Evolutionary conservation across 2,888 invertebrate genomes (phyloP), one percentile per base, ranked within the genome.

Genomic region (Tenodera sinensis): DNA sequence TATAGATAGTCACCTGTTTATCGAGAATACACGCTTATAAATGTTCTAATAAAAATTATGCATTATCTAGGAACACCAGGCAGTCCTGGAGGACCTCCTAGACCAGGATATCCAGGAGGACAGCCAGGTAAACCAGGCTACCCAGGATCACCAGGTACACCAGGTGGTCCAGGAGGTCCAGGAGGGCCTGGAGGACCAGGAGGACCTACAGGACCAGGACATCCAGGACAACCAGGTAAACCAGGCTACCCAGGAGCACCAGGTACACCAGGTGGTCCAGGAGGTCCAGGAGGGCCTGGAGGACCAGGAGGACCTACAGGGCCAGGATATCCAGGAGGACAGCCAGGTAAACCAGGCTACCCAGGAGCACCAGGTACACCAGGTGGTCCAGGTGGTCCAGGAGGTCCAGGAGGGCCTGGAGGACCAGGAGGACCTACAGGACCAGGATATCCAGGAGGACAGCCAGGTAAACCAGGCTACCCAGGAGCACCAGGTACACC

Each of bases 171-270:
- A 20, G 91, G 91, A 88, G 87, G 90, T 89, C 90, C 91, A 90
- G 88, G 89, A 34, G 54, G 34, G 28, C 90, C 89, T 42, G 90
- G 90, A 71, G 90, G 20, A 91, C 90, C 20, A 47, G 91, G 90
- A 84, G 88, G 89, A 54, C 90, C 90, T 28, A 90, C 89, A 14
- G 82, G 85, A 27, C 84, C 90, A 90, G 89, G 91, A 90, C n/a
- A n/a, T n/a, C n/a, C n/a, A n/a, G n/a, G n/a, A n/a, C n/a, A n/a
- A n/a, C n/a, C n/a, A n/a, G n/a, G n/a, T n/a, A 83, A 90, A 88
- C 88, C 89, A 81, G 89, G 89, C 82, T n/a, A 91, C 2, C 93
- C 94, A 9, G 93, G 93, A 85, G 92, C 93, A 1, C 94, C 93
- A n/a, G 92, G 91, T 81, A 85, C 71, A 71, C 91, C 91, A 28